Evolutionary conservation across 2,888 invertebrate genomes (phyloP).

Genomic region (Epinotia demarniana): DNA sequence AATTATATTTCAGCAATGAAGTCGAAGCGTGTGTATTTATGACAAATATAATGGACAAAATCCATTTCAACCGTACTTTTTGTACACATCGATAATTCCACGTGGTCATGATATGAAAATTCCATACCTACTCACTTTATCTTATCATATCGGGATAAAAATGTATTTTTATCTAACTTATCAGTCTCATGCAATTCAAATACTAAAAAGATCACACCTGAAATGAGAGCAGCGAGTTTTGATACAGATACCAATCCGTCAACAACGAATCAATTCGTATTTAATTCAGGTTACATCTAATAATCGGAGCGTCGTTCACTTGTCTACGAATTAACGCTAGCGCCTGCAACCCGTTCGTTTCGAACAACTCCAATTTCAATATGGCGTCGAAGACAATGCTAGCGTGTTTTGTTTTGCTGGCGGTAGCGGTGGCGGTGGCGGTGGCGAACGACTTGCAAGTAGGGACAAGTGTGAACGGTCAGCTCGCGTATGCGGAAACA

Average conservation of each 20-base stretch:
- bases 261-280: not conserved
- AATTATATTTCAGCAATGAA: no score
- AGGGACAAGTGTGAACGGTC: constrained; percentile 60
- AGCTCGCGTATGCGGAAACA: constrained; percentile 61
- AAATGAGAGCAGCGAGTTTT: not conserved
- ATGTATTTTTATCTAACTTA: constrained; percentile 18
- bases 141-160: constrained; percentile 5
- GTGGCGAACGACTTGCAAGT: constrained; percentile 60
- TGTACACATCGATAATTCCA: not conserved
- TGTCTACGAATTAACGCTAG: not conserved
- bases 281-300: not conserved
- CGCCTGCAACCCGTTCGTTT: no score
- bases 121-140: not conserved
- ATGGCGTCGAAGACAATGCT: constrained; percentile 47
- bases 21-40: no score
- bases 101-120: not conserved
- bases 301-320: not conserved
- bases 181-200: constrained; percentile 4
- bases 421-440: constrained; percentile 45
- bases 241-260: not conserved
- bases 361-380: not conserved
- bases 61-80: no score
- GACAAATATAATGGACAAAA: no score
- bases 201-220: not conserved
- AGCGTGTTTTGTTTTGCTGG: constrained; percentile 46